phyloP scores from a whole-genome alignment of 2,888 invertebrate genomes.

The Eupithecia tripunctaria region DNA sequence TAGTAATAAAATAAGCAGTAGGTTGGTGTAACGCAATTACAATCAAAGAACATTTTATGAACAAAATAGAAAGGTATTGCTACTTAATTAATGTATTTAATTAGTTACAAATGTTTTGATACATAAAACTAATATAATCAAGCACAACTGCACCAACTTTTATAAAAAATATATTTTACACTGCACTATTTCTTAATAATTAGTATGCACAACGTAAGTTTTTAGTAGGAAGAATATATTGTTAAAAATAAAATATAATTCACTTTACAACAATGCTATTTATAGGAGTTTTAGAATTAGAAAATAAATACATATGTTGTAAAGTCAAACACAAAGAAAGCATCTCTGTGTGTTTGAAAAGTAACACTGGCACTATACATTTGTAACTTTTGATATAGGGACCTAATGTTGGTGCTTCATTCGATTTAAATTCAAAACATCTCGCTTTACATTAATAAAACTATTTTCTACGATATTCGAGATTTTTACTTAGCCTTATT shows the following conservation, averaged over 20 bases:
- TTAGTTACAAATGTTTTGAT: background rate
- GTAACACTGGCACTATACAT: background rate
- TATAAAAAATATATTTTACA: conserved; percentile 1
- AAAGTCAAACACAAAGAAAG: background rate
- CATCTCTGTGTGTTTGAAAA: background rate
- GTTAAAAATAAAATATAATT: conserved; percentile 11
- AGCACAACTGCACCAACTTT: background rate
- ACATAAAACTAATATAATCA: background rate
- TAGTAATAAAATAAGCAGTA: background rate
- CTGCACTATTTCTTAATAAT: conserved; percentile 6
- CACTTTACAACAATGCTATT: conserved; percentile 39
- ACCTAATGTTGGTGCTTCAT: background rate
- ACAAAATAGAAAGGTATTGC: background rate
- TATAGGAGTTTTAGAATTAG: conserved; percentile 20
- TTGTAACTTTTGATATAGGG: background rate
- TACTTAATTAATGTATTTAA: background rate
- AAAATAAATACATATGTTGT: conserved; percentile 29
- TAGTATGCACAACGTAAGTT: conserved; percentile 15
- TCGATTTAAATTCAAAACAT: background rate
- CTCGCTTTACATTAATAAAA: background rate
- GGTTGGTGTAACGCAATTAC: background rate
- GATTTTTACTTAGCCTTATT: background rate
- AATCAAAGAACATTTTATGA: conserved; percentile 1
- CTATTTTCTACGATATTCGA: conserved; percentile 9
- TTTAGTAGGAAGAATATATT: background rate